Evolutionary conservation across 2,797 vertebrate species (phyloP).

Genomic region (Centropyge bicolor): DNA sequence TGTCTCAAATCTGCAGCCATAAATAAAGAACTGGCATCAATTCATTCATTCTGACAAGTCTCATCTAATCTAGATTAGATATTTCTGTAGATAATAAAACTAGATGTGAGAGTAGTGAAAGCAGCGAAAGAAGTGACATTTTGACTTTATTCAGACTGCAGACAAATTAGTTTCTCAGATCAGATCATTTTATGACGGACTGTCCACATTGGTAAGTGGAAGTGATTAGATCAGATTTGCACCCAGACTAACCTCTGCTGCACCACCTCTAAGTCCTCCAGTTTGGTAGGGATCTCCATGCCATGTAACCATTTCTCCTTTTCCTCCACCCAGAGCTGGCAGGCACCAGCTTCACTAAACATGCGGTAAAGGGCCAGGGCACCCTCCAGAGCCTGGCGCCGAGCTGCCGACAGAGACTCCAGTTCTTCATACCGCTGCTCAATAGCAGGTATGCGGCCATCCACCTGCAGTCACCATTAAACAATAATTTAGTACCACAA

Average conservation of each 20-base stretch:
- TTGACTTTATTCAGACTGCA: not conserved
- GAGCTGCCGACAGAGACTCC: conserved; percentile 84
- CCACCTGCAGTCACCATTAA: conserved; percentile 79
- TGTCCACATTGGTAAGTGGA: no score
- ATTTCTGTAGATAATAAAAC: not conserved
- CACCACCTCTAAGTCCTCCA: conserved; percentile 97
- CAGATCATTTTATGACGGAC: no score
- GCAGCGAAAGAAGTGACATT: not conserved
- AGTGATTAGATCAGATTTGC: not conserved
- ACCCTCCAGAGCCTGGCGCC: conserved; percentile 89
- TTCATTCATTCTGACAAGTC: conserved; percentile 13
- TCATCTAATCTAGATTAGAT: not conserved
- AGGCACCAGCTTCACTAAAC: conserved; percentile 95
- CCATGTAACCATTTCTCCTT: conserved; percentile 94
- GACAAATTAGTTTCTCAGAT: no score
- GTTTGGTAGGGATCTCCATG: conserved; percentile 91
- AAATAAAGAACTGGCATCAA: conserved; percentile 25
- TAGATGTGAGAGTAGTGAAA: not conserved
- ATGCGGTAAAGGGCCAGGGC: conserved; percentile 92
- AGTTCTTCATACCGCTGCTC: conserved; percentile 90
- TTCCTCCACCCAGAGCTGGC: conserved; percentile 94
- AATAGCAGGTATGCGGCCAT: conserved; percentile 88
- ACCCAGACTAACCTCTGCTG: conserved; percentile 90
- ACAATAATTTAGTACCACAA: conserved; percentile 19
- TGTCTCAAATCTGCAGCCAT: conserved; percentile 91